These are phyloP conservation scores for Rotaria magnacalcarata DNA, from an alignment of 2,888 invertebrate genomes.

Conservation along the genomic window DNA sequence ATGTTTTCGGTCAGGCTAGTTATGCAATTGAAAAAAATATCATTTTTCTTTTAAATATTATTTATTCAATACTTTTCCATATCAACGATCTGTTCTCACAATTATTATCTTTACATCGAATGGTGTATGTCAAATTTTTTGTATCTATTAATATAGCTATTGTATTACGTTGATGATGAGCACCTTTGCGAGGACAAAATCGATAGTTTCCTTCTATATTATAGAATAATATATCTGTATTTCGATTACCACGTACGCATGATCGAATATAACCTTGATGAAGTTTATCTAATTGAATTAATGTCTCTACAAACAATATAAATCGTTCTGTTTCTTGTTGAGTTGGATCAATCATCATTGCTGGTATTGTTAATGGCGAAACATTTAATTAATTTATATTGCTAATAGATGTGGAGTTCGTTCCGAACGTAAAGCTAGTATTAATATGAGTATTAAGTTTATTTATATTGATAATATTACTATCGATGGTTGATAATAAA, in stretches of 20 bases:
- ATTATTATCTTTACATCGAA: neutral
- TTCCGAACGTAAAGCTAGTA: too few relatives aligned
- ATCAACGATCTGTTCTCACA: neutral
- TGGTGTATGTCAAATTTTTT: neutral
- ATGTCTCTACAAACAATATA: neutral
- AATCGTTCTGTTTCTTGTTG: neutral
- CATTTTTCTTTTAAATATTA: too few relatives aligned
- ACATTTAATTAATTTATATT: too few relatives aligned
- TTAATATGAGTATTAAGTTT: too few relatives aligned
- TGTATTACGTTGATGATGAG: neutral
- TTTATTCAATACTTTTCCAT: neutral
- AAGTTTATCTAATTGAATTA: neutral
- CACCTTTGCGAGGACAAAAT: neutral
- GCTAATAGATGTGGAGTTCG: too few relatives aligned
- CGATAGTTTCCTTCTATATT: neutral
- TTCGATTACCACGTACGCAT: neutral
- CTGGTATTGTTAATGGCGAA: too few relatives aligned
- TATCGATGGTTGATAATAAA: too few relatives aligned
- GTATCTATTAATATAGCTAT: neutral
- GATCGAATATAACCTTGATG: neutral
- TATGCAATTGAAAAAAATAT: too few relatives aligned
- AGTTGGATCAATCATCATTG: too few relatives aligned
- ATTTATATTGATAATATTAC: too few relatives aligned
- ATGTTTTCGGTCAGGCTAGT: too few relatives aligned
- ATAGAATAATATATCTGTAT: neutral